A percentile compares a stretch with the other conserved stretches of the same genome.
These are phyloP conservation scores for Silurus asotus DNA, from an alignment of 2,113 vertebrate genomes.

Conservation along the genomic window DNA sequence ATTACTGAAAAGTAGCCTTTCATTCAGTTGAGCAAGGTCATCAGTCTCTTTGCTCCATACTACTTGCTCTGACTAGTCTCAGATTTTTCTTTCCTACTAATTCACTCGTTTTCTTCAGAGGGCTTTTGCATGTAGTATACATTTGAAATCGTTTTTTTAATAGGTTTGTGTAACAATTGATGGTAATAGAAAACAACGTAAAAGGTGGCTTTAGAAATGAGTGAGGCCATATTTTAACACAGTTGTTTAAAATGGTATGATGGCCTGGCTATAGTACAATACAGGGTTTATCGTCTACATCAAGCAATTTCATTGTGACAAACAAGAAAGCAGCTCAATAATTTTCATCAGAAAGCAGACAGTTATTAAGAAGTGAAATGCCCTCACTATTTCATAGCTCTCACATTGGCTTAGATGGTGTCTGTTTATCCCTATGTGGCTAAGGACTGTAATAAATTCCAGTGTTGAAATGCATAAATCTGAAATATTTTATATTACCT, in stretches of 20 bases:
- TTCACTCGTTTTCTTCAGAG: neutral
- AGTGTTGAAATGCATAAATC: conserved; percentile 49
- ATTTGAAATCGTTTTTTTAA: neutral
- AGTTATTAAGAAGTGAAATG: conserved; percentile 24
- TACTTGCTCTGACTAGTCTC: neutral
- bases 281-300: neutral
- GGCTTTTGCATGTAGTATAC: neutral
- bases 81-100: neutral
- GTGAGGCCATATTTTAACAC: neutral
- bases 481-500: conserved; percentile 37
- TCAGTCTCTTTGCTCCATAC: neutral
- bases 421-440: conserved; percentile 24
- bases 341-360: neutral
- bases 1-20: neutral
- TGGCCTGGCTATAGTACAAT: conserved; percentile 15
- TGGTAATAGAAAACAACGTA: conserved; percentile 15
- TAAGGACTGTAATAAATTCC: conserved; percentile 43
- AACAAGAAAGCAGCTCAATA: conserved; percentile 31
- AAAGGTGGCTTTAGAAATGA: neutral
- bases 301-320: conserved; percentile 12
- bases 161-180: conserved; percentile 18
- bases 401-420: neutral
- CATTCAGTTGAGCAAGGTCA: neutral
- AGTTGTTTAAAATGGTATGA: neutral
- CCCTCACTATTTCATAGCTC: conserved; percentile 26